Evolutionary conservation across 1,140 invertebrate species (phyloP).

Genomic region (honey bee (Apis mellifera)): DNA sequence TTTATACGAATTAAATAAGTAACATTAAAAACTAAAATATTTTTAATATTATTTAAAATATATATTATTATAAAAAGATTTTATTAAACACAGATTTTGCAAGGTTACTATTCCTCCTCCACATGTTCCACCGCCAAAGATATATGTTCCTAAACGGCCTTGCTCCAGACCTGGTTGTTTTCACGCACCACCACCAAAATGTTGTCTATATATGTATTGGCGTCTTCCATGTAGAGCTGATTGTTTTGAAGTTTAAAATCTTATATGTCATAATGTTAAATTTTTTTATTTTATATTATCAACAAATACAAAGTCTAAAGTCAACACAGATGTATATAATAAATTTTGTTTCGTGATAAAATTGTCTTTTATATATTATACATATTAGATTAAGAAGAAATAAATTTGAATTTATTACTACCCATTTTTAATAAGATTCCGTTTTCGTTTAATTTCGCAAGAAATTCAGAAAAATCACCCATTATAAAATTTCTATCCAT

Average conservation of each 20-base stretch:
- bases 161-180: constrained; percentile 55
- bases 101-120: constrained; percentile 49
- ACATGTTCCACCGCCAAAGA: constrained; percentile 21
- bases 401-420: constrained; percentile 88
- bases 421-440: constrained; percentile 93
- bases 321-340: not conserved
- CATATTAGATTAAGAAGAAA: constrained; percentile 40
- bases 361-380: not conserved
- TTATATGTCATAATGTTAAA: not conserved
- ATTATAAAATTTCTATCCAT: constrained; percentile 84
- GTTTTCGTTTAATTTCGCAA: constrained; percentile 91
- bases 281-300: not conserved
- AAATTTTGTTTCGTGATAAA: not conserved
- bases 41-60: not conserved
- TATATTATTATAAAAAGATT: not conserved
- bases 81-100: constrained; percentile 49
- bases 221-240: constrained; percentile 64
- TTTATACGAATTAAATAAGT: not conserved
- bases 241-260: constrained; percentile 61
- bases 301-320: not conserved
- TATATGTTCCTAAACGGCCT: constrained; percentile 46
- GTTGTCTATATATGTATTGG: constrained; percentile 56
- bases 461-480: constrained; percentile 84
- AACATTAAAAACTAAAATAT: not conserved
- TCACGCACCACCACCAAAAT: constrained; percentile 48